These are phyloP conservation scores for Orchestes rusci DNA, from an alignment of 2,888 invertebrate genomes.

Conservation along the genomic window DNA sequence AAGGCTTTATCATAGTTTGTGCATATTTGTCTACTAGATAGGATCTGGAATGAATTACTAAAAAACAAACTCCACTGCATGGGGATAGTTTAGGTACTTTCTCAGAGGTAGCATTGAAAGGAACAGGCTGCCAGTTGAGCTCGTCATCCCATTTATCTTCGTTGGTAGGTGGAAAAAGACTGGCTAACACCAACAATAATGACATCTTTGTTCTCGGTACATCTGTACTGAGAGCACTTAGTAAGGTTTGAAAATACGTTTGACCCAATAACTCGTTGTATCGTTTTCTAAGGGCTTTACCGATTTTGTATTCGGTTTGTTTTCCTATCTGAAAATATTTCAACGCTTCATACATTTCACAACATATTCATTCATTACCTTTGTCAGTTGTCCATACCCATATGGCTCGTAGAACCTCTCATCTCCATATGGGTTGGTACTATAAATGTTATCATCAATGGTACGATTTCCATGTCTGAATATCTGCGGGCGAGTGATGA, in stretches of 20 bases:
- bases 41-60: slow-evolving; percentile 9
- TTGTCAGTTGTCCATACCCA: slow-evolving; percentile 70
- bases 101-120: slow-evolving; percentile 30
- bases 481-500: slow-evolving; percentile 49
- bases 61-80: neutral
- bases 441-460: slow-evolving; percentile 58
- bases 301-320: slow-evolving; percentile 54
- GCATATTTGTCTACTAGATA: slow-evolving; percentile 20
- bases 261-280: slow-evolving; percentile 54
- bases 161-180: slow-evolving; percentile 55
- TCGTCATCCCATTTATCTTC: slow-evolving; percentile 49
- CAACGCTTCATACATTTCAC: too few relatives aligned
- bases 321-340: slow-evolving; percentile 46
- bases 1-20: slow-evolving; percentile 25
- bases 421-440: slow-evolving; percentile 58
- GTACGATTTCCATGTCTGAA: slow-evolving; percentile 73
- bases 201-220: slow-evolving; percentile 66
- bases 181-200: slow-evolving; percentile 58
- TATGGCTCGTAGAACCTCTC: slow-evolving; percentile 56
- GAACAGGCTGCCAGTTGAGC: slow-evolving; percentile 35
- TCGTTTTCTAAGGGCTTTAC: slow-evolving; percentile 53
- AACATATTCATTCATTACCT: slow-evolving; percentile 51
- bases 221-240: slow-evolving; percentile 53
- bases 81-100: slow-evolving; percentile 19
- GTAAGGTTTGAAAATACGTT: slow-evolving; percentile 49